phyloP scores from a whole-genome alignment of 2,888 invertebrate genomes.

The Xestoiulus laeticollis region DNA sequence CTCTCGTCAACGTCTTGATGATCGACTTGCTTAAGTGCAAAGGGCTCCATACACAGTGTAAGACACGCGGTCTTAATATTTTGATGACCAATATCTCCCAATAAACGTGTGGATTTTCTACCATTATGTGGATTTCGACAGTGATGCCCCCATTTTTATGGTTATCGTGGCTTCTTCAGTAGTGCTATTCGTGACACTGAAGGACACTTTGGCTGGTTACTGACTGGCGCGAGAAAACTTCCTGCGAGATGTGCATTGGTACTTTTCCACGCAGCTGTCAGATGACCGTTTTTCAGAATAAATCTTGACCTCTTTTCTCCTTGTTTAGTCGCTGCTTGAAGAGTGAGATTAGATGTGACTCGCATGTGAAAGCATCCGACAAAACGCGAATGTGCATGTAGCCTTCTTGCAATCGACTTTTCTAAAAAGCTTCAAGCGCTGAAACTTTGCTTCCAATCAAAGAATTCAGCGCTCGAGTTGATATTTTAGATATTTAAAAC shows the following conservation, averaged over 20 bases:
- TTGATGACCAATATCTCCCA: conserved; percentile 40
- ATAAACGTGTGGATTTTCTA: conserved; percentile 17
- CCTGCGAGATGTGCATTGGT: background rate
- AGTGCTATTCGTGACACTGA: conserved; percentile 9
- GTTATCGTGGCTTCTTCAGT: conserved; percentile 30
- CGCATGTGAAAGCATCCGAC: background rate
- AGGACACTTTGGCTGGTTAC: background rate
- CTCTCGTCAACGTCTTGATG: conserved; percentile 43
- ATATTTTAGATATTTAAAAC: background rate
- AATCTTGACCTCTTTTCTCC: conserved; percentile 29
- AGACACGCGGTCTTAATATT: conserved; percentile 35
- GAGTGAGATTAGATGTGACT: conserved; percentile 19
- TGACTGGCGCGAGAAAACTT: background rate
- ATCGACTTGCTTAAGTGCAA: conserved; percentile 34
- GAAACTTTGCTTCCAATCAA: too few relatives aligned
- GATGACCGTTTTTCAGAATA: conserved; percentile 10
- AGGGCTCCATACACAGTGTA: background rate
- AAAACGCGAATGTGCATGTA: background rate
- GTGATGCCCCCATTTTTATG: conserved; percentile 34
- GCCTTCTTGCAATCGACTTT: background rate
- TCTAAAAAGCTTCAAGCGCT: background rate
- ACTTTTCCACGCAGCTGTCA: conserved; percentile 3
- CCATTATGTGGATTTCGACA: conserved; percentile 21
- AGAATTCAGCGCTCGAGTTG: background rate
- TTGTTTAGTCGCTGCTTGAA: background rate